Percentiles rank a stretch among this genome's conserved stretches.
phyloP scores from a whole-genome alignment of 2,113 vertebrate genomes.

The Sinocyclocheilus rhinocerous region DNA sequence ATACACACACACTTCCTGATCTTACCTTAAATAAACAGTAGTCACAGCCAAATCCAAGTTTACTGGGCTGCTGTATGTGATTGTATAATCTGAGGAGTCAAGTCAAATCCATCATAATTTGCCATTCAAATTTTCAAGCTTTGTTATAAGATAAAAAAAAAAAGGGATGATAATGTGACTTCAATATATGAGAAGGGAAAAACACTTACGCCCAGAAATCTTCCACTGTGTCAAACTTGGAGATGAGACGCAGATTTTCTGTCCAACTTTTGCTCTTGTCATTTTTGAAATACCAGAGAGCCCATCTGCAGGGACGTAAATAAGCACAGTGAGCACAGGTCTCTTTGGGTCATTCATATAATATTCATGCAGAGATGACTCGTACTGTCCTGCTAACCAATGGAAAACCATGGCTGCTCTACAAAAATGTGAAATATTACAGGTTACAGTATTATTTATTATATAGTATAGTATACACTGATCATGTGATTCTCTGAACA shows the following conservation, averaged over 20 bases:
- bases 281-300: conserved; percentile 85
- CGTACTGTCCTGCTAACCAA: neutral
- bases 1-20: neutral
- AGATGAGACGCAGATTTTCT: conserved; percentile 82
- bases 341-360: conserved; percentile 9
- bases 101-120: neutral
- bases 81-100: conserved; percentile 78
- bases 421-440: neutral
- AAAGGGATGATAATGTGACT: neutral
- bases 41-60: conserved; percentile 80
- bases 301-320: conserved; percentile 72
- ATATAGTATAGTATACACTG: neutral
- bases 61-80: conserved; percentile 84
- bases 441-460: neutral
- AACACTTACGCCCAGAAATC: conserved; percentile 84
- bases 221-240: conserved; percentile 84
- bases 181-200: neutral
- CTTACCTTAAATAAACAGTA: conserved; percentile 84
- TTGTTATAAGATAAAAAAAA: neutral
- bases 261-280: conserved; percentile 85
- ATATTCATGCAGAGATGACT: conserved; percentile 15
- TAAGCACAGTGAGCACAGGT: neutral
- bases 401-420: neutral
- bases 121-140: neutral
- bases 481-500: neutral